Conservation (phyloP, 2,888 invertebrate genomes). For the Melikaiella ostensackeni region DNA sequence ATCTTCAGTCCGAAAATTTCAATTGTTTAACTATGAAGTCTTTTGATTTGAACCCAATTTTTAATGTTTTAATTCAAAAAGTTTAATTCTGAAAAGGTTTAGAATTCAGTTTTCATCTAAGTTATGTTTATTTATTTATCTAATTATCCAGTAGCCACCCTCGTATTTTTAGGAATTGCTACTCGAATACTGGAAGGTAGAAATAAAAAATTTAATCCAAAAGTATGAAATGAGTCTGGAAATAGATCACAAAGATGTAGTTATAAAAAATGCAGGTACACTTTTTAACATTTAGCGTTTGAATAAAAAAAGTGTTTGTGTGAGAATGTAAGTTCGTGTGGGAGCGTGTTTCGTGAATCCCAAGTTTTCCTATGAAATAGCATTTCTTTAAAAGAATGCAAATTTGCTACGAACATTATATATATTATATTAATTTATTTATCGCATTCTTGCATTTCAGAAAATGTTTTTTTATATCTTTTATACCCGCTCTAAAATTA, state of each 20-base stretch:
- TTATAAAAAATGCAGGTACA: background rate
- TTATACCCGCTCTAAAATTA: conserved; percentile 43
- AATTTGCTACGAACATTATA: conserved; percentile 48
- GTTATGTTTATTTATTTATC: too few species aligned
- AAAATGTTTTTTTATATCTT: conserved; percentile 43
- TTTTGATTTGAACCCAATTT: too few species aligned
- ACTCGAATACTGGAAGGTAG: conserved; percentile 19
- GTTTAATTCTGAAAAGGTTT: too few species aligned
- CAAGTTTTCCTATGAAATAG: conserved; percentile 59
- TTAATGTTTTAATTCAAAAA: too few species aligned
- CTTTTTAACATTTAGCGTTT: conserved; percentile 48
- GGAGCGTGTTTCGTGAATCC: conserved; percentile 49
- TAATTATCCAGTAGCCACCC: too few species aligned
- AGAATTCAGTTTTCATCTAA: too few species aligned
- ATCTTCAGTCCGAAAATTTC: too few species aligned
- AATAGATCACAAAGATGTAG: conserved; percentile 21
- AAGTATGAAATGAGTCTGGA: conserved; percentile 45
- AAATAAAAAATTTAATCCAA: conserved; percentile 42
- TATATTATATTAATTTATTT: conserved; percentile 61
- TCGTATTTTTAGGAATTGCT: conserved; percentile 14
- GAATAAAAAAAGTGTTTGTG: conserved; percentile 47
- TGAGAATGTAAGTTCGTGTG: conserved; percentile 43
- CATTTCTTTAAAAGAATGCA: conserved; percentile 59
- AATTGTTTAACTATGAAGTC: too few species aligned
- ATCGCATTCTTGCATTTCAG: conserved; percentile 53